phyloP scores from a whole-genome alignment of 35 echinoderm and acorn worm species.

The Hemicentrotus pulcherrimus region DNA sequence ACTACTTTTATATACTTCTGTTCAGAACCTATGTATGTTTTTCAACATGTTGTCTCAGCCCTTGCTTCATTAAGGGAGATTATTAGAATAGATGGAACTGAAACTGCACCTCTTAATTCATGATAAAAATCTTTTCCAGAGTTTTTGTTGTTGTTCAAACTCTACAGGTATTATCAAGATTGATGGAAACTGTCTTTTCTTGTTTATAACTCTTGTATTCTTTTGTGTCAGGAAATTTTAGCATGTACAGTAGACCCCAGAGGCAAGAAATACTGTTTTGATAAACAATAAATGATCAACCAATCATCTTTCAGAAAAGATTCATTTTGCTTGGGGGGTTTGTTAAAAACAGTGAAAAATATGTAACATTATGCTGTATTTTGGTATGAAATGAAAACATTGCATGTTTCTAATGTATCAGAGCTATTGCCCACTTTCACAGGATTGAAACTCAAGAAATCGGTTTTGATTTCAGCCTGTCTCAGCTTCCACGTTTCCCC shows the following conservation, averaged over 20 bases:
- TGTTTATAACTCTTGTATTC: neutral
- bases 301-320: neutral
- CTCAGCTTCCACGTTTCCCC: neutral
- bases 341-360: neutral
- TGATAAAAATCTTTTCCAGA: too few species aligned
- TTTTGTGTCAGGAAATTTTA: too few species aligned
- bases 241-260: neutral
- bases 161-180: neutral
- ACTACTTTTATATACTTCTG: too few species aligned
- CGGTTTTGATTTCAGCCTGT: neutral
- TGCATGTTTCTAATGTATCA: neutral
- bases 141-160: too few species aligned
- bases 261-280: neutral
- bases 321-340: neutral
- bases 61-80: too few species aligned
- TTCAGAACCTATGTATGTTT: too few species aligned
- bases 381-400: slow-evolving; percentile 11
- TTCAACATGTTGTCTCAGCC: too few species aligned
- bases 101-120: too few species aligned
- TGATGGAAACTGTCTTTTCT: neutral
- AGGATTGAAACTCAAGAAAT: neutral
- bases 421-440: neutral
- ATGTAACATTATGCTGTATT: neutral
- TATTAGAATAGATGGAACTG: too few species aligned
- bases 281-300: neutral